Percentiles rank a stretch among this genome's conserved stretches.
Conservation (phyloP, 2,113 vertebrate species). For the Manacus vitellinus region DNA sequence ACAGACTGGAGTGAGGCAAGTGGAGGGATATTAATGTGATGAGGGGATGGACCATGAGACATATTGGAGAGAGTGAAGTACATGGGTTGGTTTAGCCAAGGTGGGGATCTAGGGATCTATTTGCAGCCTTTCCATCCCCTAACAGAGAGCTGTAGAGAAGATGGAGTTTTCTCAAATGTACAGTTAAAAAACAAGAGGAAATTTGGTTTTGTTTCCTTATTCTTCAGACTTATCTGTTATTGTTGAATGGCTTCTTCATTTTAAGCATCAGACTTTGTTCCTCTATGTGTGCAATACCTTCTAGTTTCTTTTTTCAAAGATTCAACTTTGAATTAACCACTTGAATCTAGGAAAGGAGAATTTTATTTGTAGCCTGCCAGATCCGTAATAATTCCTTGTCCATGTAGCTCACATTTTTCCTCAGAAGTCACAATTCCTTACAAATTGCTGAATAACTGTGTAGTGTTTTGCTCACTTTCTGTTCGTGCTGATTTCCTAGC, state of each 20-base stretch:
- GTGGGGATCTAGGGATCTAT: not conserved
- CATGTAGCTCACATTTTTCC: accelerated
- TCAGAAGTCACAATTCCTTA: not conserved
- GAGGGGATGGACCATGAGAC: not conserved
- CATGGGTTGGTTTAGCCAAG: not conserved
- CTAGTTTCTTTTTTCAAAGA: not conserved
- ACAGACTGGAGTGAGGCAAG: not conserved
- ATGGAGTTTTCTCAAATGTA: not conserved
- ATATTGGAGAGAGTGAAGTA: not conserved
- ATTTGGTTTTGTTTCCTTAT: not conserved
- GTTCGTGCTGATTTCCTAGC: not conserved
- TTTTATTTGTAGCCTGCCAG: not conserved
- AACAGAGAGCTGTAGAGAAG: not conserved
- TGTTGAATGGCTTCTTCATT: not conserved
- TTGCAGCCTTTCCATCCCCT: not conserved
- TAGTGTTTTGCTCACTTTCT: not conserved
- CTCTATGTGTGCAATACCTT: not conserved
- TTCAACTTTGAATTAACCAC: not conserved
- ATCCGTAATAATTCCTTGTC: not conserved
- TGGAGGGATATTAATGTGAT: not conserved
- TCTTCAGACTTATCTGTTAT: not conserved
- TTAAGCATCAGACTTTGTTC: not conserved
- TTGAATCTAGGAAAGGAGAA: not conserved
- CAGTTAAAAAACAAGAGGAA: not conserved
- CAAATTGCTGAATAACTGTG: not conserved